These are phyloP conservation scores for Chrysodeixis includens DNA, from an alignment of 2,888 invertebrate species.

Conservation along the genomic window DNA sequence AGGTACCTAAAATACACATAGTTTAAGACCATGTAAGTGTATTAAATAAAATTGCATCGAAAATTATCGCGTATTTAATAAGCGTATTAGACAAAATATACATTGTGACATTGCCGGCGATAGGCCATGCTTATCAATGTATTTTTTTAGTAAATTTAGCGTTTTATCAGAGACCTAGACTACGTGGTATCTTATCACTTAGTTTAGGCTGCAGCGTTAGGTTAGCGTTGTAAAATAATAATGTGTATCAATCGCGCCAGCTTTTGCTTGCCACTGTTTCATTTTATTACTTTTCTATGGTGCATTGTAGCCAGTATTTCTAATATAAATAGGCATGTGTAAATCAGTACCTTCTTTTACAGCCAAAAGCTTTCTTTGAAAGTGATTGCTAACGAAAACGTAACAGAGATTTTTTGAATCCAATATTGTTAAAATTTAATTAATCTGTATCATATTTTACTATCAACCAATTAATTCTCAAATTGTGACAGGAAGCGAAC, in stretches of 20 bases:
- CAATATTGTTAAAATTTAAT: too few species aligned
- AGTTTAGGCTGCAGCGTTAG: constrained; percentile 74
- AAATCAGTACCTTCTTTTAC: too few species aligned
- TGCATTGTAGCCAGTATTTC: too few species aligned
- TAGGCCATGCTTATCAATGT: constrained; percentile 75
- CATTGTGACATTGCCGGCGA: constrained; percentile 62
- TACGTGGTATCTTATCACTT: constrained; percentile 79
- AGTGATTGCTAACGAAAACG: too few species aligned
- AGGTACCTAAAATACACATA: too few species aligned
- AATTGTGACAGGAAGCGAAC: not conserved
- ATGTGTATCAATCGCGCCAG: constrained; percentile 23
- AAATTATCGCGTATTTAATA: constrained; percentile 26
- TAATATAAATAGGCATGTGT: too few species aligned
- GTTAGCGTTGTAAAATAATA: constrained; percentile 45
- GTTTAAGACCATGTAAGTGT: too few species aligned
- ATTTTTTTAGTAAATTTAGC: constrained; percentile 83
- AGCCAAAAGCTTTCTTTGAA: too few species aligned
- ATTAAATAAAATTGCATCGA: not conserved
- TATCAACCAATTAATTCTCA: not conserved
- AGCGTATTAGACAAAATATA: constrained; percentile 48
- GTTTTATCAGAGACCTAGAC: constrained; percentile 87
- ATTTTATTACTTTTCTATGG: not conserved
- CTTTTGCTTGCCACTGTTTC: constrained; percentile 14
- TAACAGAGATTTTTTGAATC: too few species aligned
- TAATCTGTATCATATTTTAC: too few species aligned